Conservation (phyloP, 2,113 vertebrate genomes). For the Ginglymostoma cirratum region DNA sequence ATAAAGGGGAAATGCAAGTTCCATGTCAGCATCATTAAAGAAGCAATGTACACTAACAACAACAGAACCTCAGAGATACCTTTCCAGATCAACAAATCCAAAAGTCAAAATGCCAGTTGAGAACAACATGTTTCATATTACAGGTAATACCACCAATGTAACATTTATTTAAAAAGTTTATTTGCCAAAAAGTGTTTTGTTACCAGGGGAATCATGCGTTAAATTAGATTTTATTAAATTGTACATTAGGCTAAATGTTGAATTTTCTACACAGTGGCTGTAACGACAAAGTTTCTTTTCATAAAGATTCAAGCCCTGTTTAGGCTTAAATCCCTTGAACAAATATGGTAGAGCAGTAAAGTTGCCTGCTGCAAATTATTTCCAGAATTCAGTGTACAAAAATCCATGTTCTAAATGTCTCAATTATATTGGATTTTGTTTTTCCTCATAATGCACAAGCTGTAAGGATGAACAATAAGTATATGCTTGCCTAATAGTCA, state of each 20-base stretch:
- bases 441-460: background rate
- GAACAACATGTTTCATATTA: background rate
- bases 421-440: background rate
- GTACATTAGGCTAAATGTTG: background rate
- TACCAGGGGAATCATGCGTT: background rate
- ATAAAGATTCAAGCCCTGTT: background rate
- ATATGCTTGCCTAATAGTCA: background rate
- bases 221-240: background rate
- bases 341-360: background rate
- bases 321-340: background rate
- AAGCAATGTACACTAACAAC: background rate
- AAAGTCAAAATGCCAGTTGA: background rate
- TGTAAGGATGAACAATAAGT: background rate
- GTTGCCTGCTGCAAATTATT: background rate
- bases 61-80: background rate
- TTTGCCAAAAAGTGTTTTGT: background rate
- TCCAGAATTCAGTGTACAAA: background rate
- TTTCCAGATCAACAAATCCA: constrained; percentile 2
- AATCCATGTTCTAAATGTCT: background rate
- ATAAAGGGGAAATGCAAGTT: background rate
- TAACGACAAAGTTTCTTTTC: background rate
- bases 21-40: background rate
- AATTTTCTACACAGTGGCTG: background rate
- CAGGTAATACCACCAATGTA: constrained; percentile 15
- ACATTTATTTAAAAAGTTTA: background rate